phyloP scores from a whole-genome alignment of 2,888 invertebrate species.

The Eledona agricola region DNA sequence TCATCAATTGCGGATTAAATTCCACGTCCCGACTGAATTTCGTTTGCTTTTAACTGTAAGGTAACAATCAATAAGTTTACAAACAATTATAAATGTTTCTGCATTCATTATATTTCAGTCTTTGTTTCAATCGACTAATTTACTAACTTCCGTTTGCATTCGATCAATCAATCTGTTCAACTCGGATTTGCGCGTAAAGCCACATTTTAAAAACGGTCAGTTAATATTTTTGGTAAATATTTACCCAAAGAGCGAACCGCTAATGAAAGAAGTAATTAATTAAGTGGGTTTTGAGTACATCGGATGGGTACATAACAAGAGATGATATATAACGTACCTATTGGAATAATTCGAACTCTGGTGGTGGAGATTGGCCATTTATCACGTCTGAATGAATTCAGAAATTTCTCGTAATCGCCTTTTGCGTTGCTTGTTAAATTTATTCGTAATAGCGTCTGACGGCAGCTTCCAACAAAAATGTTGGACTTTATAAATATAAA shows the following conservation, averaged over 20 bases:
- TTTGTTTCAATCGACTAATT: too few species aligned
- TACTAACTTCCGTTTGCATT: too few species aligned
- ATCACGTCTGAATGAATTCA: conserved; percentile 27
- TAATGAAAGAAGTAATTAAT: conserved; percentile 4
- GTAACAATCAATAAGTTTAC: too few species aligned
- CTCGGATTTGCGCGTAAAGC: too few species aligned
- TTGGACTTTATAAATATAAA: conserved; percentile 19
- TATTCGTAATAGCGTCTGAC: conserved; percentile 29
- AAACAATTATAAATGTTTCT: too few species aligned
- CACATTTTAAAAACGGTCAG: too few species aligned
- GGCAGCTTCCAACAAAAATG: conserved; percentile 20
- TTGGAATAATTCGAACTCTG: conserved; percentile 25
- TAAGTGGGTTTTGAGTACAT: conserved; percentile 1
- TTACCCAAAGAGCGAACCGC: conserved; percentile 6
- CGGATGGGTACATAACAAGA: conserved; percentile 12
- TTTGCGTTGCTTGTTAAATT: conserved; percentile 29
- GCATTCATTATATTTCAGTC: too few species aligned
- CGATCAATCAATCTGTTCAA: too few species aligned
- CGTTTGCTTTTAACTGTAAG: too few species aligned
- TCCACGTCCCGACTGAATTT: conserved; percentile 28
- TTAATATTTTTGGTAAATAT: too few species aligned
- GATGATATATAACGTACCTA: conserved; percentile 16
- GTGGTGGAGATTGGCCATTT: conserved; percentile 24
- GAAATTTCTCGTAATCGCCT: conserved; percentile 28
- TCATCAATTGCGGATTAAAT: conserved; percentile 17